phyloP scores from a whole-genome alignment of 64 coral and sea anemone genomes.

The Exaiptasia diaphana region DNA sequence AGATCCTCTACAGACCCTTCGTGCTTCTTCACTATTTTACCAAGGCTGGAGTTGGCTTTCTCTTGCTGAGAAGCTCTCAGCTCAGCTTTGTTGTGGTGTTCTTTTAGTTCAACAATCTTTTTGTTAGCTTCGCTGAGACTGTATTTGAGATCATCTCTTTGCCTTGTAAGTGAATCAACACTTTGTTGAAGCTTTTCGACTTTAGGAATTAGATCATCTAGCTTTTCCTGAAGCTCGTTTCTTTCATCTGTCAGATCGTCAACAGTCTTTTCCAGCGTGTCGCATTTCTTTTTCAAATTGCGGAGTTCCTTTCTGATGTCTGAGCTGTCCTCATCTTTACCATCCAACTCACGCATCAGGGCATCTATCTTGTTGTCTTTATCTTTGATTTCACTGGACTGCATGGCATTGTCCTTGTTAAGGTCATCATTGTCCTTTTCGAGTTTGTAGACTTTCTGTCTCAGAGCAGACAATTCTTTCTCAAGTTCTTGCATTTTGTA shows the following conservation, averaged over 20 bases:
- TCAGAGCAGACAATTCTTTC: conserved; percentile 46
- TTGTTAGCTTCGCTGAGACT: conserved; percentile 48
- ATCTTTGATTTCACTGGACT: conserved; percentile 62
- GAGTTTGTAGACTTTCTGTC: conserved; percentile 70
- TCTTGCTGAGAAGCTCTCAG: conserved; percentile 65
- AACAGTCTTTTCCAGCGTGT: conserved; percentile 49
- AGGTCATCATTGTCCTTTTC: conserved; percentile 63
- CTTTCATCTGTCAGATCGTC: conserved; percentile 68
- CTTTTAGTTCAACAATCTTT: conserved; percentile 52
- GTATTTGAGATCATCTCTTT: conserved; percentile 65
- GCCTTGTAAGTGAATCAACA: conserved; percentile 50
- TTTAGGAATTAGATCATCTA: conserved; percentile 52
- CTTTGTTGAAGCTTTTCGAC: conserved; percentile 53
- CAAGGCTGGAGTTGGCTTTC: conserved; percentile 69
- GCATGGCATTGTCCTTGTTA: not conserved
- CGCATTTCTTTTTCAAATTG: conserved; percentile 49
- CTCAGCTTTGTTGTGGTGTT: conserved; percentile 44
- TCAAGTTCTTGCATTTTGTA: conserved; percentile 50
- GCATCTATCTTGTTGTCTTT: conserved; percentile 47
- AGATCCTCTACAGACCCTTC: conserved; percentile 47
- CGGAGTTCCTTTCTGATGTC: conserved; percentile 34
- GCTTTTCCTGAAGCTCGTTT: conserved; percentile 43
- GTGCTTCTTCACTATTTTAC: conserved; percentile 79
- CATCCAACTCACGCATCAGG: conserved; percentile 38
- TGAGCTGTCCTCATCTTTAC: conserved; percentile 23